phyloP scores from a whole-genome alignment of 2,113 vertebrate species.

The Fregata magnificens region DNA sequence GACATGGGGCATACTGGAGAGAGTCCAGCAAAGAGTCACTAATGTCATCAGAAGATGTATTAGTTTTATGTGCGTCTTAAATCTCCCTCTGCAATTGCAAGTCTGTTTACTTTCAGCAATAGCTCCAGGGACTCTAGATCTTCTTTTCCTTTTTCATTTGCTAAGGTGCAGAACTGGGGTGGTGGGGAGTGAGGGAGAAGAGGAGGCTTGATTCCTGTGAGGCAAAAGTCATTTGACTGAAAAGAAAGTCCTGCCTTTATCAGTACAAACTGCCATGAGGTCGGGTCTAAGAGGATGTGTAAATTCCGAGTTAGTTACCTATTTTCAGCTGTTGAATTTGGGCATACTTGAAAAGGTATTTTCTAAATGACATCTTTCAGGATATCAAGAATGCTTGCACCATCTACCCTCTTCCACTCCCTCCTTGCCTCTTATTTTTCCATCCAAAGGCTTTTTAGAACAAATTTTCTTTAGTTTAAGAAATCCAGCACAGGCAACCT shows the following conservation, averaged over 20 bases:
- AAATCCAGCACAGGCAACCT: not conserved
- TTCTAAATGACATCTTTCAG: not conserved
- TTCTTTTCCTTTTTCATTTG: not conserved
- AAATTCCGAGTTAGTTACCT: not conserved
- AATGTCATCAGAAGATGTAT: not conserved
- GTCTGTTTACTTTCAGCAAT: not conserved
- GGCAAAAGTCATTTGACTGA: not conserved
- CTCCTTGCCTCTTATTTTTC: not conserved
- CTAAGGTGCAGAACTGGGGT: not conserved
- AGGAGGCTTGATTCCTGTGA: not conserved
- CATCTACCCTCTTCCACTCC: not conserved
- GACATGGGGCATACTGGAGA: not conserved
- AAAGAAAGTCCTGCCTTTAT: not conserved
- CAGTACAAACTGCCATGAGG: not conserved
- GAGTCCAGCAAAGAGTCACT: not conserved
- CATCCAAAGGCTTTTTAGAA: not conserved
- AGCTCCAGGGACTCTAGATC: not conserved
- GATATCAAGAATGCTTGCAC: not conserved
- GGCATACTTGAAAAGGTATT: not conserved
- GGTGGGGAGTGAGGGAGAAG: not conserved
- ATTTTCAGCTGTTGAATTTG: not conserved
- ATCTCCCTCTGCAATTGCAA: not conserved
- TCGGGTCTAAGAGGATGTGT: rapidly evolving
- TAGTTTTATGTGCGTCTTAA: not conserved
- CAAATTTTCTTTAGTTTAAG: not conserved